phyloP scores from a whole-genome alignment of 2,113 vertebrate genomes.

The Nycticorax nycticorax region DNA sequence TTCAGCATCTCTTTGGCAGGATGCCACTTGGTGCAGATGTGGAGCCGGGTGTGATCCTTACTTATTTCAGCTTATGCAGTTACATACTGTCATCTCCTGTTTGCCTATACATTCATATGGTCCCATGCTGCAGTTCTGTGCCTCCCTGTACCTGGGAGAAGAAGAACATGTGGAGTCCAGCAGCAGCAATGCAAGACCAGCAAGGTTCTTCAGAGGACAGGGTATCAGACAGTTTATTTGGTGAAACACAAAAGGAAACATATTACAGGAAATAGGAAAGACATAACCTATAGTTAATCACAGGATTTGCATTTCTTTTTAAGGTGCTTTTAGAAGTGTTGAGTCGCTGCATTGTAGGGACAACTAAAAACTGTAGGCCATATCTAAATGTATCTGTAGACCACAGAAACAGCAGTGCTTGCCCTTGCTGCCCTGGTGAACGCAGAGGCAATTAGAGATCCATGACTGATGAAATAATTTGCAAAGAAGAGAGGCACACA shows the following conservation, averaged over 20 bases:
- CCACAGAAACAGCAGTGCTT: not conserved
- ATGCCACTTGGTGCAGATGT: not conserved
- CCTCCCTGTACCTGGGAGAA: not conserved
- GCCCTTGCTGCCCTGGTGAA: not conserved
- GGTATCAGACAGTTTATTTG: not conserved
- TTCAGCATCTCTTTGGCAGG: not conserved
- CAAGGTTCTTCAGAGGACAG: not conserved
- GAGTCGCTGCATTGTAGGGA: not conserved
- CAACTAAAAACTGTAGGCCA: rapidly evolving
- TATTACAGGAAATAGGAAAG: not conserved
- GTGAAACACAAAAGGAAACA: not conserved
- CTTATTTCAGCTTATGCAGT: not conserved
- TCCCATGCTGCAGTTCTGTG: not conserved
- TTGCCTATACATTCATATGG: not conserved
- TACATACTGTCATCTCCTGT: not conserved
- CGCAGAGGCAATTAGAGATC: not conserved
- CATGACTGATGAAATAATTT: not conserved
- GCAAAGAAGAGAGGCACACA: not conserved
- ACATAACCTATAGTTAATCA: not conserved
- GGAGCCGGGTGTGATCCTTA: not conserved
- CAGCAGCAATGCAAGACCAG: not conserved
- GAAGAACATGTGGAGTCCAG: not conserved
- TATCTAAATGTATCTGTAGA: not conserved
- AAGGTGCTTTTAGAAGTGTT: not conserved
- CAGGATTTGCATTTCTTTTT: not conserved